Base-by-base conservation (phyloP, 2,888 invertebrate genomes). In the Drosophila siamana region DNA sequence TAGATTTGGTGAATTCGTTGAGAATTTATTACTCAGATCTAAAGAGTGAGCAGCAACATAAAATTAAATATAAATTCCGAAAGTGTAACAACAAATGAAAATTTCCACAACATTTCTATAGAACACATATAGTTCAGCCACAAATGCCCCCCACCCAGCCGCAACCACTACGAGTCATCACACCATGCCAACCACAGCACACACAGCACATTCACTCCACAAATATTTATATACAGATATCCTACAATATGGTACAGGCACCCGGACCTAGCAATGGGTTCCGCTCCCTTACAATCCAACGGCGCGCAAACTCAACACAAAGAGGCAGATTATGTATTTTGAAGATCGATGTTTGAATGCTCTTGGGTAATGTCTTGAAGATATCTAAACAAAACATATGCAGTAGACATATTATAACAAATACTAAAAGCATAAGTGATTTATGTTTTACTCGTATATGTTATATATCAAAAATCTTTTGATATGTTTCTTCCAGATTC, bases 51-150 rank as follows among this genome's bases (percentile, higher is more conserved):
- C 55, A 66, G 54, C 74, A 74, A 57, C 60, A 54, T 47, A 28
- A 46, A 76, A 71, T 78, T 68, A 62, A 40, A 72, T 65, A 48
- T 55, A 64, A 44, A 33, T 70, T 60, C 77, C 46, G 19, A 52
- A 72, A 62, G 4, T 63, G 41, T 59, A 50, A 46, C 43, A 72
- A 65, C 62, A 80, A 63, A 72, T 52, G 38, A 54, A 71, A 60
- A 60, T 51, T 46, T 60, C 65, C 60, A 69, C 56, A 65, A 57
- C 9, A 47, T 47, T 52, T 70, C 28, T 40, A 16, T 15, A 51
- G 51, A 59, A 57, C 26, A 33, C 52, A 61, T 40, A 22, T 22
- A 47, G 30, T 33, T 28, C 13, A 50, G 26, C 46, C 59, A 55
- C 38, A 71, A 67, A 74, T 55, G 48, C 47, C 54, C 68, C 65